phyloP scores from a whole-genome alignment of 2,888 invertebrate genomes.

The Rhynchonema sp. region DNA sequence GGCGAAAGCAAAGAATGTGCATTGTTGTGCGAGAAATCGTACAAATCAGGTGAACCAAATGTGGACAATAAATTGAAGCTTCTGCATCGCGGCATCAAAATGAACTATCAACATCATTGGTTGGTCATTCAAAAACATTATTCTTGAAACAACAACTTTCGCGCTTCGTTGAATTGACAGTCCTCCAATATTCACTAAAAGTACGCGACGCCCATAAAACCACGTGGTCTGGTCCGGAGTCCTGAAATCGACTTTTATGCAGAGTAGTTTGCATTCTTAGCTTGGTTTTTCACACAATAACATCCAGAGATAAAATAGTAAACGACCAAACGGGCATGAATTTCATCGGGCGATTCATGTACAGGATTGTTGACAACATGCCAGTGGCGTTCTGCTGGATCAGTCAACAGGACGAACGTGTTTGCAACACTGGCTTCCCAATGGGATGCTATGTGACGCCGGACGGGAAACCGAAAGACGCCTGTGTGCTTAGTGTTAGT shows the following conservation, averaged over 20 bases:
- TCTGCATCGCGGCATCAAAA: conserved; percentile 69
- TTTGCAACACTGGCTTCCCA: conserved; percentile 83
- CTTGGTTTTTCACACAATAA: too few species aligned
- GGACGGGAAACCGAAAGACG: conserved; percentile 35
- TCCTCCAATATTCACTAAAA: too few species aligned
- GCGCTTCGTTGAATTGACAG: too few species aligned
- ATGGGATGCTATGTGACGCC: conserved; percentile 76
- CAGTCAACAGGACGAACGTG: conserved; percentile 23
- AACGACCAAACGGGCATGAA: too few species aligned
- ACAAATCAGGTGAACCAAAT: conserved; percentile 43
- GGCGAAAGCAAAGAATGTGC: conserved; percentile 23
- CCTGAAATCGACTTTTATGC: too few species aligned
- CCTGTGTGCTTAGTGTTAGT: conserved; percentile 35
- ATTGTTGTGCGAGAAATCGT: conserved; percentile 43
- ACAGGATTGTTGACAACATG: conserved; percentile 65
- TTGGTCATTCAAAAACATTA: too few species aligned
- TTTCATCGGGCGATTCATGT: not conserved
- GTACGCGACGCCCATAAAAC: too few species aligned
- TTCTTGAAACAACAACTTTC: too few species aligned
- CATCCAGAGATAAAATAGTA: too few species aligned
- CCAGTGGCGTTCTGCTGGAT: conserved; percentile 89
- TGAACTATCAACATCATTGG: conserved; percentile 98
- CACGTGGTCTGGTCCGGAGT: too few species aligned
- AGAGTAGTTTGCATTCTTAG: too few species aligned
- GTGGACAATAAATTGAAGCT: conserved; percentile 50